Base-by-base conservation (phyloP, 2,888 invertebrate genomes). In the Pteria penguin region DNA sequence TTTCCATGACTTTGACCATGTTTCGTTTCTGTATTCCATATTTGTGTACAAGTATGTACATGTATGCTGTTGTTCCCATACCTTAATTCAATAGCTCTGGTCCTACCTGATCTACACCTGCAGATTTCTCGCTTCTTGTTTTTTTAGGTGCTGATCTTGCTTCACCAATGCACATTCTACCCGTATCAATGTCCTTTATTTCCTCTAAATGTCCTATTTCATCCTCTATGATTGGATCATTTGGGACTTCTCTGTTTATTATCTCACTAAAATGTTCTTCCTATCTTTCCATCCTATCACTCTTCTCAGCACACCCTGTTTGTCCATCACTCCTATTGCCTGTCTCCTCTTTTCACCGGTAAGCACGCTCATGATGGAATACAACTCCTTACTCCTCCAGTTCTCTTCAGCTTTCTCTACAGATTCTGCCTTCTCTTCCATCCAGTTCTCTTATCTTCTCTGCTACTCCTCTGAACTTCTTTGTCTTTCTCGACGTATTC, bases 231-330 rank as follows among this genome's bases (percentile, higher is more conserved):
- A 62, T 33, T 36, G 65, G 65, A 62, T 32, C 4, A 62, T n/a
- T 3, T 4, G 62, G 31, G 4, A 26, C 66, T 54, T 67, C 36
- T 22, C 52, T 5, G 31, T 67, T 67, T 5, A 67, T 11, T 22
- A 54, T 29, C n/a, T 54, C 54, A 67, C 66, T 29, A 54, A 67
- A 67, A 54, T 67, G 66, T 67, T 67, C 52, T 65, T 36, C 22
- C 66, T 31, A 67, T 67, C 55, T 54, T 36, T 54, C 36, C 26
- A 54, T n/a, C 31, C 33, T 67, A 52, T 54, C 54, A 18, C 8
- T 67, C n/a, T 27, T 54, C 3, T 67, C 31, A 67, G 55, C 22
- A 14, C 52, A 26, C 54, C 66, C 31, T 67, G 36, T 54, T 67
- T 67, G 54, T 36, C 45, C 31, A 54, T 54, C 26, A 67, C 65